A percentile compares a stretch with the other conserved stretches of the same genome.
phyloP scores from a whole-genome alignment of 1,140 invertebrate species.

The Lutraria rhynchaena region DNA sequence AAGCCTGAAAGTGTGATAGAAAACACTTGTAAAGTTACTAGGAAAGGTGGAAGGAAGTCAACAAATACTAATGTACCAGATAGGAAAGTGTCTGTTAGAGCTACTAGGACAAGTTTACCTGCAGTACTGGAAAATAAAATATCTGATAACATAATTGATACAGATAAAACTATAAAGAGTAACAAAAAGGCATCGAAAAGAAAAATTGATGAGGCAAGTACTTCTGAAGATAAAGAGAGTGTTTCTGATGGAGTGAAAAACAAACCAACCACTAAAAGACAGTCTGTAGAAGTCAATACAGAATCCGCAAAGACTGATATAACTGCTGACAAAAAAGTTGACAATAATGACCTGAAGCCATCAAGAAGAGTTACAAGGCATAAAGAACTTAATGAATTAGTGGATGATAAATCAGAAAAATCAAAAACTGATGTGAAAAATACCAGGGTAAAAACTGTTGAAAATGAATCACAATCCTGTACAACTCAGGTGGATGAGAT shows the following conservation, averaged over 20 bases:
- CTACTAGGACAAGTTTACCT: constrained; percentile 13
- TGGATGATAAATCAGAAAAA: too few relatives aligned
- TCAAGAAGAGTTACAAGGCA: background rate
- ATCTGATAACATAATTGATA: background rate
- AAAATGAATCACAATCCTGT: too few relatives aligned
- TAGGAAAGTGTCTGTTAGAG: background rate
- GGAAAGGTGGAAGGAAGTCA: constrained; percentile 10
- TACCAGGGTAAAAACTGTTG: too few relatives aligned
- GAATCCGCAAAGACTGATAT: background rate
- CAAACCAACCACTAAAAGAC: constrained; percentile 1
- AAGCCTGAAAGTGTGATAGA: background rate
- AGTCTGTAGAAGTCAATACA: background rate
- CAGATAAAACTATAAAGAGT: background rate
- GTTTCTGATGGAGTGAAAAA: background rate
- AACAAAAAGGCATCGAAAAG: background rate
- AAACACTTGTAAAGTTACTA: background rate
- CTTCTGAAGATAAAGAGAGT: constrained; percentile 4
- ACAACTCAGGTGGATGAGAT: background rate
- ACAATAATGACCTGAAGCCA: background rate
- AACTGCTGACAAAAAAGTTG: constrained; percentile 3
- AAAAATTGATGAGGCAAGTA: too few relatives aligned
- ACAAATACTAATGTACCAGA: constrained; percentile 1
- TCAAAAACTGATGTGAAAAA: too few relatives aligned
- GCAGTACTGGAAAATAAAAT: constrained; percentile 13
- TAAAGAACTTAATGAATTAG: background rate